phyloP scores from a whole-genome alignment of 92 coral and sea anemone genomes.

The Paramuricea clavata region DNA sequence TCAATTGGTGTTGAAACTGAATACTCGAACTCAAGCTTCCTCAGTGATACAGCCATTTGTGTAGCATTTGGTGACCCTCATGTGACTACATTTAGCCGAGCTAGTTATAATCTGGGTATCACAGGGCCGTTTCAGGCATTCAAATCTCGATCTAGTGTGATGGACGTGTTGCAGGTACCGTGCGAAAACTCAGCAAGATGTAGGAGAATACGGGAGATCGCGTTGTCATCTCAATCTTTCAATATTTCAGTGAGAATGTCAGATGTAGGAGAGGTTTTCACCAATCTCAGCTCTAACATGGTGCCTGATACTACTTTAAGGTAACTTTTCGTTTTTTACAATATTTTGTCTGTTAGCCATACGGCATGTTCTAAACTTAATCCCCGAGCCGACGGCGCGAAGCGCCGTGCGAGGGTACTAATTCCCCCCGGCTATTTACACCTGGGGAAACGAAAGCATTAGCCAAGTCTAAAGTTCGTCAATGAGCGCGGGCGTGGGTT shows the following conservation, averaged over 20 bases:
- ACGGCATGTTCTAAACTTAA: no score
- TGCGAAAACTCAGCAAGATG: conserved; percentile 85
- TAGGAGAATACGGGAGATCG: conserved; percentile 83
- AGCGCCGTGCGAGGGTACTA: no score
- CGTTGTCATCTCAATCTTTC: conserved; percentile 65
- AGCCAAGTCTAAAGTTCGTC: no score
- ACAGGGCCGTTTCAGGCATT: conserved; percentile 85
- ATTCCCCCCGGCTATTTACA: no score
- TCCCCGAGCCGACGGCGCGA: no score
- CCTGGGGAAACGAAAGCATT: no score
- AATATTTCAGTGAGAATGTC: conserved; percentile 68
- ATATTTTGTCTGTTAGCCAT: no score
- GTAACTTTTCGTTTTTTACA: neutral
- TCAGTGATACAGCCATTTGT: conserved; percentile 66
- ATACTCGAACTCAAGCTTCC: conserved; percentile 50
- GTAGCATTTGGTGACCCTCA: conserved; percentile 98
- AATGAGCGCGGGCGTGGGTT: no score
- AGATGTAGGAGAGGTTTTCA: conserved; percentile 52
- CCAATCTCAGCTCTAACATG: conserved; percentile 19
- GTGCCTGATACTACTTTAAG: neutral
- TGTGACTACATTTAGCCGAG: conserved; percentile 84
- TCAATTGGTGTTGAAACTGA: conserved; percentile 77
- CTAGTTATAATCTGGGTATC: conserved; percentile 86
- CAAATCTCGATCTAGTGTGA: conserved; percentile 61
- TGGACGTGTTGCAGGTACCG: conserved; percentile 85